Evolutionary conservation across 2,888 invertebrate genomes (phyloP).

Genomic region (Callosobruchus maculatus): DNA sequence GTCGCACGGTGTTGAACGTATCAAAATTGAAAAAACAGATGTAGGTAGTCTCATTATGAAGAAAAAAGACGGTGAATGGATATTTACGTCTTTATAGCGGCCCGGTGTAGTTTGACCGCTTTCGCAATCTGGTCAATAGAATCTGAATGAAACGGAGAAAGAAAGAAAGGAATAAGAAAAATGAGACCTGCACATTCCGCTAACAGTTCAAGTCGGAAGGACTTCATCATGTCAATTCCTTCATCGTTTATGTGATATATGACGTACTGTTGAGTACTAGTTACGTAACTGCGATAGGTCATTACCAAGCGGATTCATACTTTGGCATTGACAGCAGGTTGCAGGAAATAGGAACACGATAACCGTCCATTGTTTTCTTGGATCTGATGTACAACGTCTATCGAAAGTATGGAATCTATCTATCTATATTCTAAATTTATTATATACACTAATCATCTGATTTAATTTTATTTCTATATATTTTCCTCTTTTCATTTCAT

Average conservation of each 20-base stretch:
- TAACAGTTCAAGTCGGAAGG: background rate
- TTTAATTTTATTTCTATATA: too few species aligned
- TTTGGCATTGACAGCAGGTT: background rate
- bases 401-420: background rate
- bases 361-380: background rate
- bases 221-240: background rate
- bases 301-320: background rate
- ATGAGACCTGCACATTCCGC: background rate
- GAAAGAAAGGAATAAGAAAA: background rate
- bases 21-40: background rate
- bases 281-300: background rate
- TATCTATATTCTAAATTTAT: too few species aligned
- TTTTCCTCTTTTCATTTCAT: too few species aligned
- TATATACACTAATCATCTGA: too few species aligned
- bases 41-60: background rate
- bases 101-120: background rate
- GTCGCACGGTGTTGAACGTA: background rate
- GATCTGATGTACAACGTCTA: background rate
- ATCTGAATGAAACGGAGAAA: background rate
- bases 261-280: background rate
- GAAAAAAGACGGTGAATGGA: background rate
- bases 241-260: background rate
- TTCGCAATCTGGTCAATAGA: background rate
- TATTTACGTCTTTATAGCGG: background rate
- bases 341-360: background rate